A percentile compares a stretch with the other conserved stretches of the same genome.
Evolutionary conservation across 23 tunicate genomes (phyloP).

Genomic region (Diplosoma virens): DNA sequence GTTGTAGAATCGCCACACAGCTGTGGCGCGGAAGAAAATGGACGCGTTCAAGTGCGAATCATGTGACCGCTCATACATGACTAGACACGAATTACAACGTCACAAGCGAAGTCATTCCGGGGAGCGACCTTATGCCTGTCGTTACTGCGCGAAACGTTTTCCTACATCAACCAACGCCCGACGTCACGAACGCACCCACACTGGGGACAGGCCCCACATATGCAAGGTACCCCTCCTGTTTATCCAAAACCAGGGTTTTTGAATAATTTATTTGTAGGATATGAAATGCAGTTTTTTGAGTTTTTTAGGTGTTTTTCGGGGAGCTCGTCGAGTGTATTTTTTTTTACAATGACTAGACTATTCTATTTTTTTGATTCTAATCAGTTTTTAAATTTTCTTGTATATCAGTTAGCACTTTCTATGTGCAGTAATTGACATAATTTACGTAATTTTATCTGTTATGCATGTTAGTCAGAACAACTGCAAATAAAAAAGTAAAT

Average conservation of each 20-base stretch:
- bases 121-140: conserved; percentile 72
- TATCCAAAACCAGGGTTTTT: neutral
- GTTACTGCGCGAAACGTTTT: conserved; percentile 61
- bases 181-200: conserved; percentile 80
- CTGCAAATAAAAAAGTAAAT: too few relatives aligned
- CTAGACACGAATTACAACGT: conserved; percentile 73
- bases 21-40: conserved; percentile 14
- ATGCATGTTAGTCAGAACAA: too few relatives aligned
- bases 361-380: too few relatives aligned
- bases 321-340: too few relatives aligned
- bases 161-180: conserved; percentile 87
- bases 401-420: too few relatives aligned
- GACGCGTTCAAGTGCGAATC: conserved; percentile 70
- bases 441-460: too few relatives aligned
- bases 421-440: too few relatives aligned
- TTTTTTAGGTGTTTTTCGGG: too few relatives aligned
- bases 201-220: conserved; percentile 69
- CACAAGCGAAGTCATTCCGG: conserved; percentile 78
- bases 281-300: too few relatives aligned
- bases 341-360: too few relatives aligned
- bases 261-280: neutral
- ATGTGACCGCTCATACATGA: conserved; percentile 61
- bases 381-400: too few relatives aligned
- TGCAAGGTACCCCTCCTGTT: conserved; percentile 55
- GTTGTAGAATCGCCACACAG: conserved; percentile 11